These are phyloP conservation scores for Colius striatus DNA, from an alignment of 2,113 vertebrate genomes.

Conservation along the genomic window DNA sequence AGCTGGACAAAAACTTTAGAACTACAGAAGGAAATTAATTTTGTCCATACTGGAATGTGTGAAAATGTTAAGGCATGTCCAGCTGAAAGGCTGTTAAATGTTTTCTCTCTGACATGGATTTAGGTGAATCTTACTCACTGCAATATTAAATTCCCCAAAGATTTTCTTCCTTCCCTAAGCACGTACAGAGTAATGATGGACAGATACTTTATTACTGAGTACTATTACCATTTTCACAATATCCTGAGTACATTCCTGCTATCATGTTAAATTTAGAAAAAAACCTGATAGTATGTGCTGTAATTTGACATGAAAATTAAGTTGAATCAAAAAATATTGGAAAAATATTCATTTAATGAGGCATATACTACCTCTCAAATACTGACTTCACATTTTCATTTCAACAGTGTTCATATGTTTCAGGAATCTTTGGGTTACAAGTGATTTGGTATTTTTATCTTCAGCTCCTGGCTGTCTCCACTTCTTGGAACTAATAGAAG, in stretches of 20 bases:
- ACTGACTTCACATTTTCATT: slow-evolving; percentile 15
- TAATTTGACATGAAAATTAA: slow-evolving; percentile 16
- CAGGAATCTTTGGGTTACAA: slow-evolving; percentile 1
- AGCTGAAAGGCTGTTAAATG: not conserved
- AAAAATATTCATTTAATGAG: slow-evolving; percentile 17
- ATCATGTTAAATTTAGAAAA: not conserved
- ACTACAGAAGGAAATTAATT: not conserved
- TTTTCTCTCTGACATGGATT: not conserved
- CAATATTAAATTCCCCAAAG: not conserved
- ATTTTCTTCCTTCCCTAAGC: not conserved
- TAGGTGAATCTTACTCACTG: not conserved
- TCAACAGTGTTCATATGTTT: not conserved
- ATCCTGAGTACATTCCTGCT: not conserved
- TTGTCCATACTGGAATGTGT: not conserved
- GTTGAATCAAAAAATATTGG: not conserved
- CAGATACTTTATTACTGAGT: slow-evolving; percentile 2
- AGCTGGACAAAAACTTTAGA: not conserved
- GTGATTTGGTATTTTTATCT: slow-evolving; percentile 1
- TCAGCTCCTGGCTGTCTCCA: slow-evolving; percentile 5
- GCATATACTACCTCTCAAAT: not conserved
- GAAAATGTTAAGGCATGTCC: not conserved
- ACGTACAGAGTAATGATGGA: not conserved
- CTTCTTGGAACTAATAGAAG: slow-evolving; percentile 10
- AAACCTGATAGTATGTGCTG: accelerated
- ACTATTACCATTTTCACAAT: not conserved